Evolutionary conservation across 2,113 vertebrate species (phyloP), one percentile per base, ranked within the genome.

Genomic region (Prunella himalayana): DNA sequence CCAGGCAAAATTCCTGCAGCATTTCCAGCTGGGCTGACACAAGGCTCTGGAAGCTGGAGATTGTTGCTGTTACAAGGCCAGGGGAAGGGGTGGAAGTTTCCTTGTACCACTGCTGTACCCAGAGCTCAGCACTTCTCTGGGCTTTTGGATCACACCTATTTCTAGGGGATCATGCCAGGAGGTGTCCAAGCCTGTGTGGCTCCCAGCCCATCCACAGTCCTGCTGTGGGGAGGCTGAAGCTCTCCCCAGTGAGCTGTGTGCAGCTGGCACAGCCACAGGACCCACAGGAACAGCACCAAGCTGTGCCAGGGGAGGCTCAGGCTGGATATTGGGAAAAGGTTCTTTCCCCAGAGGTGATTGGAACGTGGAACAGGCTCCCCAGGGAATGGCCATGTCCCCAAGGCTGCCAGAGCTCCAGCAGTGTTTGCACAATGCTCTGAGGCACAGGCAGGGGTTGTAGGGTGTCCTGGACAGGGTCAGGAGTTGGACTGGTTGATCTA

Each of bases 371-470:
- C 9, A 49, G 30, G 25, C n/a, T 69, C 47, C 54, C 41, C 73
- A 61, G 75, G 49, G 49, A 77, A 78, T 24, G 30, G 16, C 0
- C 56, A 54, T 1, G 1, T 18, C 11, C 30, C n/a, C 47, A 31
- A n/a, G 63, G 47, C 63, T 76, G 70, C 24, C 47, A 42, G 41
- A 76, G 15, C 35, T 56, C 35, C 35, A 28, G 56, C 8, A 42
- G 21, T 0, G 0, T n/a, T 68, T 41, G 70, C 20, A 23, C 13
- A 47, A 4, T 0, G 1, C 18, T 69, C 31, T 23, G 31, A 63
- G 31, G 63, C 15, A 49, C 31, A 56, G 15, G 31, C 4, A 33
- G 71, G 49, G 22, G 2, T 1, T 49, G 25, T 37, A 47, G n/a
- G 54, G 8, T 68, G 30, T 35, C 17, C 41, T 69, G 30, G 22